phyloP scores from a whole-genome alignment of 2,797 vertebrate species.

The Masticophis lateralis region DNA sequence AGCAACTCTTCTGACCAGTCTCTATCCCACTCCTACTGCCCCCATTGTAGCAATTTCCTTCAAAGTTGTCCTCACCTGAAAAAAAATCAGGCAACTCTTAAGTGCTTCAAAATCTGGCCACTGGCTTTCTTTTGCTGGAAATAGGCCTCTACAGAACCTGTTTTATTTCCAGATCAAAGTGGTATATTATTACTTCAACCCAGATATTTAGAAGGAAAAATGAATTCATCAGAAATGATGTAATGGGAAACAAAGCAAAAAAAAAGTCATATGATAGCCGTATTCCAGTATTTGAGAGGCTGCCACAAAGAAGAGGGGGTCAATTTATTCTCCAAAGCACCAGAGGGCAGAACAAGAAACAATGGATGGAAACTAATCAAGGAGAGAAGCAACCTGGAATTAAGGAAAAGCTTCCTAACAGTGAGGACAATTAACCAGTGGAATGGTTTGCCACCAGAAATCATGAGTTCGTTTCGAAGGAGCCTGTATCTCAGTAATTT shows the following conservation, averaged over 20 bases:
- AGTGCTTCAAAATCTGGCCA: neutral
- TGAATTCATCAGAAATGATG: neutral
- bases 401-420: no score
- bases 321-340: no score
- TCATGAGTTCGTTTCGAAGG: no score
- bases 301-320: no score
- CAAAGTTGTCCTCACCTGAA: neutral
- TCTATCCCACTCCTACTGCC: neutral
- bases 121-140: neutral
- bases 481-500: neutral
- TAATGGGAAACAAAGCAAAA: neutral
- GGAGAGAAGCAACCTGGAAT: no score
- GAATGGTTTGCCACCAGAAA: no score
- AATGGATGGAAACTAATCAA: no score
- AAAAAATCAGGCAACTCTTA: neutral
- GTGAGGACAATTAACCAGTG: no score
- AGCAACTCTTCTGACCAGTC: neutral
- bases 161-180: neutral
- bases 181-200: neutral
- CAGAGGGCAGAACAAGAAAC: no score
- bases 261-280: neutral
- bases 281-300: no score
- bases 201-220: neutral
- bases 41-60: neutral
- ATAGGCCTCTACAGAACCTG: neutral